phyloP scores from a whole-genome alignment of 2,888 invertebrate species.

The Schizotus pectinicornis region DNA sequence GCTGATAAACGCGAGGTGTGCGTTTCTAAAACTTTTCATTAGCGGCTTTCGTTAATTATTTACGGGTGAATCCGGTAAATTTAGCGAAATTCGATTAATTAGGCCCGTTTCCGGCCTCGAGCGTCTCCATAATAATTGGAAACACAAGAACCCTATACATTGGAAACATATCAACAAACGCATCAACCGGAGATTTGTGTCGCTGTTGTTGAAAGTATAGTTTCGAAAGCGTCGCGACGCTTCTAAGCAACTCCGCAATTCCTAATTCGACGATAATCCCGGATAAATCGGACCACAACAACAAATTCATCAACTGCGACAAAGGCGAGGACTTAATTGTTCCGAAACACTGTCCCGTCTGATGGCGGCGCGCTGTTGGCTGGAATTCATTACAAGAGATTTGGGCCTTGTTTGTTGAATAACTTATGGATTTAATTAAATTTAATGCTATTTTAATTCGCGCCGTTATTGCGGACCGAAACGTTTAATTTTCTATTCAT shows the following conservation, averaged over 20 bases:
- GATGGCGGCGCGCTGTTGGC: constrained; percentile 17
- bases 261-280: constrained; percentile 43
- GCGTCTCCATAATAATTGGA: constrained; percentile 15
- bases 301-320: constrained; percentile 48
- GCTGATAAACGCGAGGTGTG: no score
- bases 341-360: constrained; percentile 44
- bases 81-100: no score
- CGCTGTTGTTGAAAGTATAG: constrained; percentile 30
- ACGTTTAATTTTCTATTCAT: constrained; percentile 19
- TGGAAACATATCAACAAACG: constrained; percentile 23
- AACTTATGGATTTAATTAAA: constrained; percentile 42
- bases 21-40: no score
- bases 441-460: constrained; percentile 39
- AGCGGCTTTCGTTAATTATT: no score
- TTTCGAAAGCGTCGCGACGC: constrained; percentile 8
- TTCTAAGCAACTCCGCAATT: constrained; percentile 23
- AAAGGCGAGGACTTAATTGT: constrained; percentile 49
- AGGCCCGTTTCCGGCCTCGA: no score
- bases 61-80: no score
- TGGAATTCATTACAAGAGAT: constrained; percentile 37
- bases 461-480: constrained; percentile 26
- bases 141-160: constrained; percentile 20
- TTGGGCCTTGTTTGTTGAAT: constrained; percentile 38
- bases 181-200: constrained; percentile 21
- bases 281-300: constrained; percentile 47